phyloP scores from a whole-genome alignment of 92 coral and sea anemone genomes.

The Umimayanthus chanpuru region DNA sequence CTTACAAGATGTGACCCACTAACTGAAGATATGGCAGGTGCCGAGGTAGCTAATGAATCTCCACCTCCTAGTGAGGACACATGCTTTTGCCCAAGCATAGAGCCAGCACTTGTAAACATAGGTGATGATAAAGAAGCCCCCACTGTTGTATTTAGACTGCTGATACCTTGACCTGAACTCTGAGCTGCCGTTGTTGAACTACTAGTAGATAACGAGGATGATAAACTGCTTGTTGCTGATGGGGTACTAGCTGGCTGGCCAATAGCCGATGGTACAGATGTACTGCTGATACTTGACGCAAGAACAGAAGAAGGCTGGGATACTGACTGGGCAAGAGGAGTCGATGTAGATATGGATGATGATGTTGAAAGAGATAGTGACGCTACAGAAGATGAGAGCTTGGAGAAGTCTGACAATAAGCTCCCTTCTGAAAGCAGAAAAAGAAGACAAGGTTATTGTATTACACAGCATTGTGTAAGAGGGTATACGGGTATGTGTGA shows the following conservation, averaged over 20 bases:
- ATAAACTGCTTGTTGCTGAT: slow-evolving; percentile 30
- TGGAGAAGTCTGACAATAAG: slow-evolving; percentile 60
- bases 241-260: slow-evolving; percentile 24
- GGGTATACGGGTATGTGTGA: no score
- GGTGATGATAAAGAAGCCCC: slow-evolving; percentile 45
- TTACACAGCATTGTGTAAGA: no score
- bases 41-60: slow-evolving; percentile 69
- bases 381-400: slow-evolving; percentile 85
- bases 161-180: slow-evolving; percentile 45
- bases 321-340: slow-evolving; percentile 63
- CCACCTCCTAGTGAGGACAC: slow-evolving; percentile 63
- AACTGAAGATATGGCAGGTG: slow-evolving; percentile 70
- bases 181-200: slow-evolving; percentile 30
- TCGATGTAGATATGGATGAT: slow-evolving; percentile 70
- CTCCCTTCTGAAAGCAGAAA: slow-evolving; percentile 49
- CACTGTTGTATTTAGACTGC: slow-evolving; percentile 54
- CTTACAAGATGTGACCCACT: slow-evolving; percentile 80
- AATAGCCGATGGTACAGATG: slow-evolving; percentile 3
- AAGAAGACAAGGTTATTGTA: background rate
- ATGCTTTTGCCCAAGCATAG: slow-evolving; percentile 57
- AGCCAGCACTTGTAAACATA: slow-evolving; percentile 42
- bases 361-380: slow-evolving; percentile 82
- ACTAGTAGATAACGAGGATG: slow-evolving; percentile 24
- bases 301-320: slow-evolving; percentile 67
- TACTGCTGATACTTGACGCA: slow-evolving; percentile 42